A percentile compares a stretch with the other conserved stretches of the same genome.
Evolutionary conservation across 2,113 vertebrate genomes (phyloP).

Genomic region (Heterotilapia buettikoferi): DNA sequence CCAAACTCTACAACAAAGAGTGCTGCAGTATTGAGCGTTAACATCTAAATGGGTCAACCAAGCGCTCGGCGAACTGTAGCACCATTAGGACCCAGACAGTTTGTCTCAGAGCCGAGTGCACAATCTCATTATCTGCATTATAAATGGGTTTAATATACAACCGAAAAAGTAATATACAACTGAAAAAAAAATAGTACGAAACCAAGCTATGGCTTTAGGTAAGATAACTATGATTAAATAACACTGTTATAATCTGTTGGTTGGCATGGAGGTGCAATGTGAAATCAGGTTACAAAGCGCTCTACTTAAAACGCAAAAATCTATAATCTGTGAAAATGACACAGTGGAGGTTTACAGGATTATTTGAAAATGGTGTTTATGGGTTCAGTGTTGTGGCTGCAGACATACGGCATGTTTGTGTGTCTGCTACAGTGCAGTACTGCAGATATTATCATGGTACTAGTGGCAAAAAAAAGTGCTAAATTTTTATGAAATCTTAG

Average conservation of each 20-base stretch:
- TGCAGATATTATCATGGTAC: neutral
- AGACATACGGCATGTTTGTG: neutral
- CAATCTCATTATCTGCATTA: conserved; percentile 37
- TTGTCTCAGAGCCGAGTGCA: conserved; percentile 17
- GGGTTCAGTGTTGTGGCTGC: neutral
- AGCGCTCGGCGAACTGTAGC: conserved; percentile 24
- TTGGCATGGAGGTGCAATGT: neutral
- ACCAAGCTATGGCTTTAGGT: conserved; percentile 5
- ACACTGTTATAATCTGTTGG: conserved; percentile 13
- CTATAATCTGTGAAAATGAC: conserved; percentile 33
- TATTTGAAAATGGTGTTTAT: neutral
- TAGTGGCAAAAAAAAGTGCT: neutral
- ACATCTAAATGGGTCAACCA: conserved; percentile 69
- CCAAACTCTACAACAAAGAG: neutral
- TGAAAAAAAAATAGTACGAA: neutral
- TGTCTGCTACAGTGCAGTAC: neutral
- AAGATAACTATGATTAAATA: conserved; percentile 32
- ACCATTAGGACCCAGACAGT: conserved; percentile 43
- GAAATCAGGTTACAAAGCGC: conserved; percentile 52
- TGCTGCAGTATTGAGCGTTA: conserved; percentile 54
- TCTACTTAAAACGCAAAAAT: conserved; percentile 27
- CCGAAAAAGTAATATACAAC: neutral
- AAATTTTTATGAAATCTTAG: neutral
- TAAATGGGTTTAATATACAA: conserved; percentile 8
- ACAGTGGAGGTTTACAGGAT: neutral